These are phyloP conservation scores for Eurytoma adleriae DNA, from an alignment of 2,888 invertebrate genomes.

Conservation along the genomic window DNA sequence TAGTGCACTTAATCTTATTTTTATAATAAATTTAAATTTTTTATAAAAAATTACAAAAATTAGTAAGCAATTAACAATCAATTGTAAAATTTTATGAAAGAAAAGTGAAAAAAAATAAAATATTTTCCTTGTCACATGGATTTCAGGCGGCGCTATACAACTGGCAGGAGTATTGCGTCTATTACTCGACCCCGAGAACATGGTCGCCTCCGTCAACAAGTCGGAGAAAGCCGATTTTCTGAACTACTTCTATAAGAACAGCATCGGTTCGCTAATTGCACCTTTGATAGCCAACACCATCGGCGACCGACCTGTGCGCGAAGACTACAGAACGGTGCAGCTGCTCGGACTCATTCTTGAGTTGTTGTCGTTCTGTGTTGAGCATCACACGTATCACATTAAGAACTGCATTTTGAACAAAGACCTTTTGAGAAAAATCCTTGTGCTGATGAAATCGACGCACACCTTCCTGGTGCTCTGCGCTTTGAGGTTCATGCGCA, in stretches of 20 bases:
- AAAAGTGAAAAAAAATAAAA: background rate
- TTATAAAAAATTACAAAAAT: no score
- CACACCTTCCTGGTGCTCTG: conserved; percentile 98
- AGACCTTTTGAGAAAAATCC: conserved; percentile 95
- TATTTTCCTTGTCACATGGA: background rate
- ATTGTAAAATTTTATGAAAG: no score
- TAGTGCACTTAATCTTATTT: no score
- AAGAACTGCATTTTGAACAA: conserved; percentile 98
- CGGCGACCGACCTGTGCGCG: conserved; percentile 91
- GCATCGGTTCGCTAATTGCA: conserved; percentile 96
- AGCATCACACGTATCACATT: conserved; percentile 99
- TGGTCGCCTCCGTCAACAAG: conserved; percentile 94
- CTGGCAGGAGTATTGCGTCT: conserved; percentile 95
- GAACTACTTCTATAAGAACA: conserved; percentile 98
- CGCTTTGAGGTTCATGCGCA: conserved; percentile 97
- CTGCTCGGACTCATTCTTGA: conserved; percentile 95
- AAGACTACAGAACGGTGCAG: conserved; percentile 98
- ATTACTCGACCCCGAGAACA: conserved; percentile 97
- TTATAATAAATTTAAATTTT: no score
- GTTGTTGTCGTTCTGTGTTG: conserved; percentile 97
- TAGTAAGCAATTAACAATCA: no score
- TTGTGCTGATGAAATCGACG: conserved; percentile 96
- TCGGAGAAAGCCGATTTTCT: conserved; percentile 99
- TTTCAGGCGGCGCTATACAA: conserved; percentile 92
- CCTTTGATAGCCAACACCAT: conserved; percentile 96